Evolutionary conservation across 2,113 vertebrate genomes (phyloP), one percentile per base, ranked within the genome.

Genomic region (Pagrus major): DNA sequence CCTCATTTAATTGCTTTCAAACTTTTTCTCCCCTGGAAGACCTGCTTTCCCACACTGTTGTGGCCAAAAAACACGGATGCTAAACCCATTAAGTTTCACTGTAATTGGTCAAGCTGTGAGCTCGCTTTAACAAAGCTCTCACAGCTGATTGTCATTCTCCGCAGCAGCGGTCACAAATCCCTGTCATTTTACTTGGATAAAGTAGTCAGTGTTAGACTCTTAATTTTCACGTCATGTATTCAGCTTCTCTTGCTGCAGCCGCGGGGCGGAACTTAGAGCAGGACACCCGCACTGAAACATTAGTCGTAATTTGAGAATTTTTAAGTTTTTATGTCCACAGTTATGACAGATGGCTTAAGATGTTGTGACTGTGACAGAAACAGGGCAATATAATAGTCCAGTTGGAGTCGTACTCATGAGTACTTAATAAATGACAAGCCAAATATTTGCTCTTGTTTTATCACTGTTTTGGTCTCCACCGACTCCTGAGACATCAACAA

Each of bases 1-100:
- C 60, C 69, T 59, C 46, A 66, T 85, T 71, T 80, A 87, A 88
- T 83, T 91, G 73, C 70, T 83, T 89, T 88, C 47, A 72, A 84
- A 88, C 65, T 73, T 82, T 70, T 82, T 52, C 35, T 49, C 37
- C 58, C 52, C 63, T 41, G 10, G 61, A 77, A 60, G 70, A 83
- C 58, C 60, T 69, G 56, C 23, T 71, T n/a, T 69, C 76, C 39
- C 47, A 16, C 67, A n/a, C 58, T 64, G 71, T 76, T 77, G 54
- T 72, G 56, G 76, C 74, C 79, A 76, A 81, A n/a, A n/a, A 82
- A 77, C 59, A 58, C 9, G 68, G 54, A 76, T 21, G 56, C 80
- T 73, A 77, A 80, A 88, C 64, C 46, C 64, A 78, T 83, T 75
- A 72, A n/a, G 78, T 85, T 66, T 55, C 37, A 47, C 78, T 52